Evolutionary conservation across 2,888 invertebrate genomes (phyloP).

Genomic region (Melanostoma scalare): DNA sequence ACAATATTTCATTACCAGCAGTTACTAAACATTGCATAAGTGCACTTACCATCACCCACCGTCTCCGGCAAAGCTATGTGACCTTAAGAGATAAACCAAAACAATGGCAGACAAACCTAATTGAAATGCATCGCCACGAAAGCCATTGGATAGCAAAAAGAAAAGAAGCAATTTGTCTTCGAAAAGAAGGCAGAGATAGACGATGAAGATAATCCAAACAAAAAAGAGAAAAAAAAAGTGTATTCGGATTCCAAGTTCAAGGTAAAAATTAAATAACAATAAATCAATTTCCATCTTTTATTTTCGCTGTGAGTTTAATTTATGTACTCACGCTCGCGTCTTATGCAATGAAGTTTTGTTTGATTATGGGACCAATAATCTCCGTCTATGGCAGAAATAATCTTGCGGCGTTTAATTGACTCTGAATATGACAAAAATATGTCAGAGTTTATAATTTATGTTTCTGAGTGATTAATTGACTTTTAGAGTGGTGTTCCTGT

Average conservation of each 20-base stretch:
- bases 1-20: constrained; percentile 31
- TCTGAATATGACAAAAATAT: neutral
- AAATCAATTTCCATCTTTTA: constrained; percentile 38
- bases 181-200: constrained; percentile 1
- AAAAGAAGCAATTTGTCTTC: neutral
- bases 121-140: constrained; percentile 35
- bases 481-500: too few species aligned
- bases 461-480: too few species aligned
- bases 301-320: constrained; percentile 16
- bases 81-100: constrained; percentile 35
- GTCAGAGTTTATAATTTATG: neutral
- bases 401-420: constrained; percentile 4
- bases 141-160: constrained; percentile 16
- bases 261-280: constrained; percentile 53
- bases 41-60: constrained; percentile 7
- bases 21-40: constrained; percentile 37
- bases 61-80: constrained; percentile 14
- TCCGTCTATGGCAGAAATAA: neutral
- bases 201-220: constrained; percentile 2
- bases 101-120: constrained; percentile 33
- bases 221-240: constrained; percentile 22
- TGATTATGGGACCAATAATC: constrained; percentile 1
- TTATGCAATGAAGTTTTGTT: constrained; percentile 10
- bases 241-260: constrained; percentile 50
- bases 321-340: constrained; percentile 24